These are phyloP conservation scores for Chionodraco myersi DNA, from an alignment of 2,113 vertebrate genomes.

Conservation along the genomic window DNA sequence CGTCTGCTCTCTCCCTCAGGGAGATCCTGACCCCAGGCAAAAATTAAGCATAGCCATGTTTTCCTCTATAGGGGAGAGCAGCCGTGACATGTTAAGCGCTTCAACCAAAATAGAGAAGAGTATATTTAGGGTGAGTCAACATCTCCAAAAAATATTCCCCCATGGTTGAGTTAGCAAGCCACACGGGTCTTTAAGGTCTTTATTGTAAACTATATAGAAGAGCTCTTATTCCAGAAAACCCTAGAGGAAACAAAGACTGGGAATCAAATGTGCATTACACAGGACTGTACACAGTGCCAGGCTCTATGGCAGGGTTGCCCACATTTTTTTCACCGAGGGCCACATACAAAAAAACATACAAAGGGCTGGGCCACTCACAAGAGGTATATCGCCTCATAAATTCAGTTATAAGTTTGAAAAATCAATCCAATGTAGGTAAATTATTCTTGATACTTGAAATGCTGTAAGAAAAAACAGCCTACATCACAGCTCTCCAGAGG, in stretches of 20 bases:
- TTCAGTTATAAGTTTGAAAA: too few relatives aligned
- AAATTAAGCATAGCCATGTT: constrained; percentile 68
- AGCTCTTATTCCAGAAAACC: constrained; percentile 44
- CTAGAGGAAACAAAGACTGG: constrained; percentile 34
- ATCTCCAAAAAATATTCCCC: constrained; percentile 69
- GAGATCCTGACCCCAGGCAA: constrained; percentile 74
- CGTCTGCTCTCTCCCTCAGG: constrained; percentile 59
- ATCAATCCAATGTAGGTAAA: too few relatives aligned
- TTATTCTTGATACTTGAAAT: too few relatives aligned
- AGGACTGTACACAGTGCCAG: background rate
- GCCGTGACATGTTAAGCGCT: constrained; percentile 70
- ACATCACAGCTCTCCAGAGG: too few relatives aligned
- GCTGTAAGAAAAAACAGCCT: too few relatives aligned
- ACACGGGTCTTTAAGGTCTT: constrained; percentile 68
- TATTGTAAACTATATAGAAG: constrained; percentile 63
- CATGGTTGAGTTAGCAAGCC: constrained; percentile 75
- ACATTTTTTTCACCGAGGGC: too few relatives aligned
- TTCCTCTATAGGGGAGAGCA: constrained; percentile 76
- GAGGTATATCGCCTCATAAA: too few relatives aligned
- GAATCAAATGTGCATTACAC: constrained; percentile 19
- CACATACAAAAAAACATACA: too few relatives aligned
- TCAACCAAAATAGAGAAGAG: constrained; percentile 71
- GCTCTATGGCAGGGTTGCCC: background rate
- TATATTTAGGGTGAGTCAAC: constrained; percentile 78
- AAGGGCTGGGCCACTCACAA: too few relatives aligned